phyloP scores from a whole-genome alignment of 2,113 vertebrate species.

The Athene cunicularia region DNA sequence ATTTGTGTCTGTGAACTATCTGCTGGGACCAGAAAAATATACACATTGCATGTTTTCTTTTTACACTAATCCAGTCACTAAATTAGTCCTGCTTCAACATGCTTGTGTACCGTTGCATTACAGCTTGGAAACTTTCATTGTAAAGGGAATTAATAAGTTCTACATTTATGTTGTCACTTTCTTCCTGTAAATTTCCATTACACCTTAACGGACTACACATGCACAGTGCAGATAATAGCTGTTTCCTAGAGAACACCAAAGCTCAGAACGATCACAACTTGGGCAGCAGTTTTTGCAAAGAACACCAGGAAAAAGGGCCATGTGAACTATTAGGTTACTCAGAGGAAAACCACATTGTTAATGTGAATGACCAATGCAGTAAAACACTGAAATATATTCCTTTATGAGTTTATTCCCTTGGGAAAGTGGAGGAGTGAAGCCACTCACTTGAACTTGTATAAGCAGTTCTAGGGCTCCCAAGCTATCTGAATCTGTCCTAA shows the following conservation, averaged over 20 bases:
- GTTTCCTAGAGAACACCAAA: neutral
- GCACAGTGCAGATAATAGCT: neutral
- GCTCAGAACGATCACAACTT: neutral
- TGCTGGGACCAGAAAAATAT: neutral
- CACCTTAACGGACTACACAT: neutral
- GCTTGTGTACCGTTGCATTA: neutral
- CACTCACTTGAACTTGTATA: neutral
- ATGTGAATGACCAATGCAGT: neutral
- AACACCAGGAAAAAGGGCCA: neutral
- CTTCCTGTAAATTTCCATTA: neutral
- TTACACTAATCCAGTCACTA: neutral
- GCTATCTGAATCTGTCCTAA: neutral
- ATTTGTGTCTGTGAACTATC: neutral
- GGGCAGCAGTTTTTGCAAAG: slow-evolving; percentile 5
- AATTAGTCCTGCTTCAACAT: neutral
- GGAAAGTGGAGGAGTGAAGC: neutral
- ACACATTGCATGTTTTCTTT: neutral
- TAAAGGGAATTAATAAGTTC: neutral
- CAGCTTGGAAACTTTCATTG: neutral
- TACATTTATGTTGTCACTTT: neutral
- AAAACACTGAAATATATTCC: neutral
- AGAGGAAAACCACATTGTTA: neutral
- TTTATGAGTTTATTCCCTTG: slow-evolving; percentile 13
- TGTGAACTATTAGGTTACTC: neutral
- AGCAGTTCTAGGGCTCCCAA: neutral